Percentiles rank a stretch among this genome's conserved stretches.
Evolutionary conservation across 1,140 invertebrate genomes (phyloP).

Genomic region (Ceratosolen fusciceps): DNA sequence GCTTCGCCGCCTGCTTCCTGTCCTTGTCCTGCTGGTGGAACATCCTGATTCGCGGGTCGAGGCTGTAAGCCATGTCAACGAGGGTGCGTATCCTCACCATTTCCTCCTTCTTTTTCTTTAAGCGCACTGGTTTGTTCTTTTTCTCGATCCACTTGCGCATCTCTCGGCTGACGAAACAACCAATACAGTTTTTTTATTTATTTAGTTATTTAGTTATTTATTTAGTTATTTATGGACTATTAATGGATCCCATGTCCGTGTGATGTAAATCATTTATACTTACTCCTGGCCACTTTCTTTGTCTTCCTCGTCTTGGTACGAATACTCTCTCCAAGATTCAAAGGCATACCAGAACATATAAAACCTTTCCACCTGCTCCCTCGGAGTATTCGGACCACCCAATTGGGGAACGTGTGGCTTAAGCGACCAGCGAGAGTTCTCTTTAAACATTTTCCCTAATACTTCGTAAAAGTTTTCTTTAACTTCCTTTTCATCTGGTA

Average conservation of each 20-base stretch:
- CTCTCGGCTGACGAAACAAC: slow-evolving; percentile 76
- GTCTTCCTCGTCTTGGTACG: slow-evolving; percentile 99
- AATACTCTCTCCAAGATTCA: slow-evolving; percentile 99
- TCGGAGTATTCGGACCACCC: slow-evolving; percentile 80
- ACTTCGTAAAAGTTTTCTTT: slow-evolving; percentile 89
- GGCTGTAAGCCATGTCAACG: slow-evolving; percentile 94
- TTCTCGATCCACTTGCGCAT: slow-evolving; percentile 98
- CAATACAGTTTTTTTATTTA: too few relatives aligned
- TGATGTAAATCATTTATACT: slow-evolving; percentile 49
- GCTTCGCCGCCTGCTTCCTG: slow-evolving; percentile 88
- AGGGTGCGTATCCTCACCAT: slow-evolving; percentile 89
- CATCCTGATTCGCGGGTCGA: slow-evolving; percentile 91
- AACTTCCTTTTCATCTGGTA: slow-evolving; percentile 83
- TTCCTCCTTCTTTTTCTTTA: slow-evolving; percentile 97
- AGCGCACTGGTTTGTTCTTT: slow-evolving; percentile 92
- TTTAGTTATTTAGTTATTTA: too few relatives aligned
- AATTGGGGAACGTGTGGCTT: slow-evolving; percentile 88
- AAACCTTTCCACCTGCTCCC: slow-evolving; percentile 86
- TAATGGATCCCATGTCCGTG: too few relatives aligned
- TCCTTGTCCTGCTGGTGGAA: slow-evolving; percentile 97
- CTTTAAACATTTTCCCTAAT: slow-evolving; percentile 86
- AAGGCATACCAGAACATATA: slow-evolving; percentile 97
- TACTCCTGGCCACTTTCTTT: slow-evolving; percentile 95
- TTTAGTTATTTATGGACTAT: too few relatives aligned
- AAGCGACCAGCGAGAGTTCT: slow-evolving; percentile 94